Evolutionary conservation across 2,888 invertebrate species (phyloP), one percentile per base, ranked within the genome.

Genomic region (Andrena haemorrhoa): DNA sequence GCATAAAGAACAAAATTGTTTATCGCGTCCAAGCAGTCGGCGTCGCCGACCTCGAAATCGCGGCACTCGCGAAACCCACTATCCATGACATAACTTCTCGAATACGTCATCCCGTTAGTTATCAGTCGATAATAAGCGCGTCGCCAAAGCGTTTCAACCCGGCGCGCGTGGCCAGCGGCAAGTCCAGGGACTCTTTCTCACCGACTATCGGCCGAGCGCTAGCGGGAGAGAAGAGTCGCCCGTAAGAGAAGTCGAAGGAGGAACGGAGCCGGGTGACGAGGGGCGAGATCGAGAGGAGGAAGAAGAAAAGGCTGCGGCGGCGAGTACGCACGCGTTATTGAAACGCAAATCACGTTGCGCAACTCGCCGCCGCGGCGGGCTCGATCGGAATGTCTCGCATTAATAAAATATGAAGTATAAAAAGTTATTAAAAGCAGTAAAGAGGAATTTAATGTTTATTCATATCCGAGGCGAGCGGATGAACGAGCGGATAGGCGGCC

Each of bases 311-410:
- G 51, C 78, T 65, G 73, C 58, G 60, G 68, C 75, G 49, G 56
- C 82, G 84, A 84, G 76, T 82, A 83, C 86, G 83, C 76, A 88
- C 89, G 90, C 87, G 92, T 91, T 91, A 93, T 92, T 92, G 92
- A 92, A 92, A 92, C 91, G 93, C 92, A 91, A 93, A 93, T 91
- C 88, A 90, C 90, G 91, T 93, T 93, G 91, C 92, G 92, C 91
- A 93, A 93, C 88, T 87, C 79, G 83, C 71, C 75, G 83, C 66
- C 73, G 78, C 60, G 53, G 86, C 88, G 87, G 84, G 86, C 74
- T 82, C 91, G 91, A 92, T 92, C 88, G 90, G 90, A 90, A 91
- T 90, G 89, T 89, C 88, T 90, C 78, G 88, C 89, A 92, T 92
- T 92, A 92, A 92, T 92, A 91, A 92, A 92, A 92, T 92, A 91